Conservation (phyloP, 2,797 vertebrate species). For the Alfaro cultratus region DNA sequence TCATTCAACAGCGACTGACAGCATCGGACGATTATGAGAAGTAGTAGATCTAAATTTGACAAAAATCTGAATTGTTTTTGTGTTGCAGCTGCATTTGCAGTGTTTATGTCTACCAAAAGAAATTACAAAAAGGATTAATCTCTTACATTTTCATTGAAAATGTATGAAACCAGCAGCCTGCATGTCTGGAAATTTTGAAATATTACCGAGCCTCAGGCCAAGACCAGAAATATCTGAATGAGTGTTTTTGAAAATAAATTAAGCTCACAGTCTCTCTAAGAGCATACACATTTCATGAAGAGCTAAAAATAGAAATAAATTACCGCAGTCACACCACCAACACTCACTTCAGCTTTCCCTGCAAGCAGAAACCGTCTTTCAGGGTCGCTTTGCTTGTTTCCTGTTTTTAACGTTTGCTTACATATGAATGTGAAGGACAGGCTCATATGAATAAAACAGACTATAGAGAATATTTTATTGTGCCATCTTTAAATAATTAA, state of each 20-base stretch:
- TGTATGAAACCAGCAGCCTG: conserved; percentile 1
- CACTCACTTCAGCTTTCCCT: conserved; percentile 10
- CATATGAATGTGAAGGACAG: background rate
- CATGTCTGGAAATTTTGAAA: background rate
- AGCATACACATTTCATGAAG: conserved; percentile 32
- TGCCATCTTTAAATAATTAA: conserved; percentile 57
- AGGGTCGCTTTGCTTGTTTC: background rate
- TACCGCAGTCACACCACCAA: background rate
- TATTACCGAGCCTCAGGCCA: background rate
- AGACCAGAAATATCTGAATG: conserved; percentile 17
- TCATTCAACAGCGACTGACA: background rate
- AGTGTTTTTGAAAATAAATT: conserved; percentile 24
- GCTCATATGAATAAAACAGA: conserved; percentile 18
- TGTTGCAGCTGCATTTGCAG: background rate
- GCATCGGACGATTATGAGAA: background rate
- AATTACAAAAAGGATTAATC: background rate
- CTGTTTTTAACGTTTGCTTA: background rate
- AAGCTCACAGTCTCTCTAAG: conserved; percentile 6
- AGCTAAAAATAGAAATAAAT: conserved; percentile 29
- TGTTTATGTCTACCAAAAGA: background rate
- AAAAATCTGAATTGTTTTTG: background rate
- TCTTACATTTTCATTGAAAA: background rate
- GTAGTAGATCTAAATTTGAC: background rate
- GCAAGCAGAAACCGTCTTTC: conserved; percentile 1
- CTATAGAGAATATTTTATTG: conserved; percentile 36